Percentiles rank a stretch among this genome's conserved stretches.
These are phyloP conservation scores for Phortica magna DNA, from an alignment of 2,888 invertebrate genomes.

Conservation along the genomic window DNA sequence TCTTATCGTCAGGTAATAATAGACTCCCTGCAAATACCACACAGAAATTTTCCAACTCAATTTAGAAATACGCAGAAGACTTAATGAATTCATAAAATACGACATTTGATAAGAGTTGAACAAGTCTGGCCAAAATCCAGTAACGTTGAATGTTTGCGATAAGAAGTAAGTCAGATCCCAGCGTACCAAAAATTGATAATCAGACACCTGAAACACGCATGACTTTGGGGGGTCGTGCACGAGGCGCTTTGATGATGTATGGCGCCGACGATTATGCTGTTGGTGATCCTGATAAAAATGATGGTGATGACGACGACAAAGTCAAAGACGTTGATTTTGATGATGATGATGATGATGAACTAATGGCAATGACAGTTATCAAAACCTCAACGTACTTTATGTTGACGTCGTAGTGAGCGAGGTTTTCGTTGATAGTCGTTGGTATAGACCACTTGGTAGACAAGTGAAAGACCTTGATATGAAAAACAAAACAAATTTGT, in stretches of 20 bases:
- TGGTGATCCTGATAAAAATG: too few relatives aligned
- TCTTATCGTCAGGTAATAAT: neutral
- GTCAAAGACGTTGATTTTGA: too few relatives aligned
- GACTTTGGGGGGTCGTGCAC: neutral
- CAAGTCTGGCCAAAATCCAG: neutral
- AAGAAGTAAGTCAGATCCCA: neutral
- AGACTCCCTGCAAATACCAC: neutral
- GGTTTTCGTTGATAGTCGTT: too few relatives aligned
- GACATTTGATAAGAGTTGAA: neutral
- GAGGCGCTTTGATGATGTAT: too few relatives aligned
- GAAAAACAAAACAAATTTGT: neutral
- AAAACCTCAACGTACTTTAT: too few relatives aligned
- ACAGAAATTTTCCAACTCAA: neutral
- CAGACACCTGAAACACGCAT: neutral
- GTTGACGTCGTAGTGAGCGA: too few relatives aligned
- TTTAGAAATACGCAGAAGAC: neutral
- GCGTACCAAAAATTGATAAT: neutral
- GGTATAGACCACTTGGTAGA: neutral
- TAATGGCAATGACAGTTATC: too few relatives aligned
- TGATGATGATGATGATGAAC: too few relatives aligned
- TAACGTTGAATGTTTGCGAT: neutral
- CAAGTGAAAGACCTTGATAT: neutral
- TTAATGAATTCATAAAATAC: neutral
- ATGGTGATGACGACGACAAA: too few relatives aligned
- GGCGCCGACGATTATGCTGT: too few relatives aligned